A percentile compares a stretch with the other conserved stretches of the same genome.
Conservation (phyloP, 1,140 invertebrate genomes). For the Drosophila melanogaster region Release_6_plus_ISO1_MT NT_033777.3:30341501-30342000, state of each 20-base stretch:
- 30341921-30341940: background rate
- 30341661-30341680: constrained; percentile 28
- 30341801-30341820: constrained; percentile 50
- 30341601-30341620: background rate
- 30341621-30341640: constrained; percentile 50
- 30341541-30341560: too few relatives aligned
- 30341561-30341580: too few relatives aligned
- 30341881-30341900: constrained; percentile 63
- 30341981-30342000: constrained; percentile 31
- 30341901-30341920: constrained; percentile 3
- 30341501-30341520: constrained; percentile 24
- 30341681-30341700: constrained; percentile 23
- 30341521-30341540: constrained; percentile 1
- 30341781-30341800: constrained; percentile 39
- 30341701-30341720: constrained; percentile 39
- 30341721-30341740: background rate
- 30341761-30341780: constrained; percentile 46
- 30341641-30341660: constrained; percentile 39
- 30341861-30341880: constrained; percentile 45
- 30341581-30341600: background rate
- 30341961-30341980: constrained; percentile 36
- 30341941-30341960: constrained; percentile 35
- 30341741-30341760: constrained; percentile 50
- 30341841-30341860: constrained; percentile 48
- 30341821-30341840: constrained; percentile 40